phyloP scores from a whole-genome alignment of 2,888 invertebrate species.

The Pristionchus mayeri region DNA sequence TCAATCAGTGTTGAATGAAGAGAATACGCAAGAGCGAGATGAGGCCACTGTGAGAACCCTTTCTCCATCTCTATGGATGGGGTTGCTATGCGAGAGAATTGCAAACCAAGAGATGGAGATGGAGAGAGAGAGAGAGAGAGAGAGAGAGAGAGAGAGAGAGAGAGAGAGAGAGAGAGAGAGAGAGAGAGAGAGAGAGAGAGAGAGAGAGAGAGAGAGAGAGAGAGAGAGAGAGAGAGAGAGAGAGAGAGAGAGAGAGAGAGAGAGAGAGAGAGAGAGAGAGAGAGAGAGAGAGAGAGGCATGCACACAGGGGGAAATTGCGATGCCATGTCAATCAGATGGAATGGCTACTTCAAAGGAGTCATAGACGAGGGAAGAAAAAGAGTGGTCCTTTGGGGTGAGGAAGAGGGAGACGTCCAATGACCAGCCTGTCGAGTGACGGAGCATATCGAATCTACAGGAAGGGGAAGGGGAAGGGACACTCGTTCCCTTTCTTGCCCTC shows the following conservation, averaged over 20 bases:
- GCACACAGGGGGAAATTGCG: not conserved
- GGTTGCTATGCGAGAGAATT: slow-evolving; percentile 4
- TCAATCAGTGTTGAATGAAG: not conserved
- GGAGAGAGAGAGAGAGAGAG: too few species aligned
- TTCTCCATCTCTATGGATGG: not conserved
- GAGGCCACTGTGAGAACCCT: not conserved
- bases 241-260: too few species aligned
- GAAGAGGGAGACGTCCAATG: not conserved
- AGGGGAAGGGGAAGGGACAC: slow-evolving; percentile 29
- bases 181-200: too few species aligned
- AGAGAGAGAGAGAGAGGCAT: not conserved
- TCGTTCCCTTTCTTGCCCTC: slow-evolving; percentile 23
- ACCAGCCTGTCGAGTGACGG: not conserved
- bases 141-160: too few species aligned
- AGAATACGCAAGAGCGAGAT: not conserved
- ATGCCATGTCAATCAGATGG: not conserved
- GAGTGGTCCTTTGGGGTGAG: not conserved
- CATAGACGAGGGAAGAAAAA: not conserved
- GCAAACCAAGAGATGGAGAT: not conserved
- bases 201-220: too few species aligned
- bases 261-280: not conserved
- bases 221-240: too few species aligned
- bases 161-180: too few species aligned
- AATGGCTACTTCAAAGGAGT: not conserved
- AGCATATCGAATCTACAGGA: slow-evolving; percentile 7